Conservation (phyloP, 2,113 vertebrate species). For the Pampusana beccarii region DNA sequence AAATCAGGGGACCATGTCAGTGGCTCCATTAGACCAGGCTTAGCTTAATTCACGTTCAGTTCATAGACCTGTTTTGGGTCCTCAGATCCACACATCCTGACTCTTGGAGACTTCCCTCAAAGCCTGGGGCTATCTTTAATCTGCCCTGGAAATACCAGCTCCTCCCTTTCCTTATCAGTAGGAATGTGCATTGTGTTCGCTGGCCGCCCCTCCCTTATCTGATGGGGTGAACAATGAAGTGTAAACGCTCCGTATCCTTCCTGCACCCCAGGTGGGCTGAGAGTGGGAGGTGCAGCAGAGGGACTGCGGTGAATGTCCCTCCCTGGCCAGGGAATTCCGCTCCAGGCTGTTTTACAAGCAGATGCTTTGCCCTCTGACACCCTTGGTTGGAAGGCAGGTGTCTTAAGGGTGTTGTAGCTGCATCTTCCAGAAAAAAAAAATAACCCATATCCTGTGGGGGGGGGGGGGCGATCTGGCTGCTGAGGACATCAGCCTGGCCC, state of each 20-base stretch:
- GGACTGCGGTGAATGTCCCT: neutral
- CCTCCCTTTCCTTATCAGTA: slow-evolving; percentile 60
- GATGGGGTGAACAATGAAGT: slow-evolving; percentile 39
- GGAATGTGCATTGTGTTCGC: slow-evolving; percentile 49
- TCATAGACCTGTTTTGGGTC: neutral
- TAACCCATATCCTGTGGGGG: neutral
- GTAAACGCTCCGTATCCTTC: slow-evolving; percentile 32
- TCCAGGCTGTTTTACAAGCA: neutral
- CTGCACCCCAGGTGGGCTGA: neutral
- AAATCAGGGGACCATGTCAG: too few relatives aligned
- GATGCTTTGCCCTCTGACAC: neutral
- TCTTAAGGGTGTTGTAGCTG: neutral
- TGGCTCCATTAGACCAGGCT: neutral
- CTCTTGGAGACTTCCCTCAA: neutral
- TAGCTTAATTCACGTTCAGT: neutral
- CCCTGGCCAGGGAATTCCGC: neutral
- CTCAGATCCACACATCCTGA: neutral
- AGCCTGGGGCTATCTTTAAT: neutral
- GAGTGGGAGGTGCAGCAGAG: neutral
- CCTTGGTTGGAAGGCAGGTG: neutral
- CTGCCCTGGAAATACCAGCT: neutral
- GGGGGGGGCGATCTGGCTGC: neutral
- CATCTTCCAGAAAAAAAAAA: neutral
- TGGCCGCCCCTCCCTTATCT: neutral
- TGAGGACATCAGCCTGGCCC: neutral